Conservation (phyloP, 2,797 vertebrate genomes). For the Halcyon chelicuti region DNA sequence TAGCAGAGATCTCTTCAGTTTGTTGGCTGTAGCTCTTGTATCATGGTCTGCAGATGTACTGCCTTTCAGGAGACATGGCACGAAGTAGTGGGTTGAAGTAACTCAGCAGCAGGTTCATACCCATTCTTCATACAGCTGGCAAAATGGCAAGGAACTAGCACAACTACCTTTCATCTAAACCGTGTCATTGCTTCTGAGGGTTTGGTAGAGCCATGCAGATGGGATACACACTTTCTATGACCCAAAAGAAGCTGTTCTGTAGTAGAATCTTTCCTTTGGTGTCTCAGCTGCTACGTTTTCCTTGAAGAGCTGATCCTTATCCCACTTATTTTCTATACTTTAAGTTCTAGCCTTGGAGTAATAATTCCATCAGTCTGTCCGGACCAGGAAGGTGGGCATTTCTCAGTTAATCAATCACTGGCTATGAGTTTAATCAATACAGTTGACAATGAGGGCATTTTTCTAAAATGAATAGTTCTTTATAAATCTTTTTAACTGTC, state of each 20-base stretch:
- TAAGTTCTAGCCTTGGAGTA: neutral
- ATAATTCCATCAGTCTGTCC: neutral
- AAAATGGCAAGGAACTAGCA: neutral
- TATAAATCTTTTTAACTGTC: neutral
- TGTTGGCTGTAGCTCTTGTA: neutral
- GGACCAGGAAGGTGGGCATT: neutral
- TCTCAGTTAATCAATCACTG: neutral
- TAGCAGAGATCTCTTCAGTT: neutral
- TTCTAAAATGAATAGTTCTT: neutral
- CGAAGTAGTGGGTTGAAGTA: neutral
- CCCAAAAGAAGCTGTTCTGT: neutral
- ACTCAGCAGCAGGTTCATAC: neutral
- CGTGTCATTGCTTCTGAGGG: neutral
- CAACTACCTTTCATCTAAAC: neutral
- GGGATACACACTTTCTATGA: neutral
- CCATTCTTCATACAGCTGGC: neutral
- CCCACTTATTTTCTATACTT: accelerated
- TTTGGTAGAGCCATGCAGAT: neutral
- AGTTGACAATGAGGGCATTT: neutral
- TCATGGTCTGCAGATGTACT: neutral
- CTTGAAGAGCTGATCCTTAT: neutral
- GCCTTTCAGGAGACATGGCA: neutral
- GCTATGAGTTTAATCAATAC: neutral
- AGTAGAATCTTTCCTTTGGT: neutral
- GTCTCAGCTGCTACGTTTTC: neutral